Conservation (phyloP, 2,113 vertebrate species). For the Diadophis punctatus region DNA sequence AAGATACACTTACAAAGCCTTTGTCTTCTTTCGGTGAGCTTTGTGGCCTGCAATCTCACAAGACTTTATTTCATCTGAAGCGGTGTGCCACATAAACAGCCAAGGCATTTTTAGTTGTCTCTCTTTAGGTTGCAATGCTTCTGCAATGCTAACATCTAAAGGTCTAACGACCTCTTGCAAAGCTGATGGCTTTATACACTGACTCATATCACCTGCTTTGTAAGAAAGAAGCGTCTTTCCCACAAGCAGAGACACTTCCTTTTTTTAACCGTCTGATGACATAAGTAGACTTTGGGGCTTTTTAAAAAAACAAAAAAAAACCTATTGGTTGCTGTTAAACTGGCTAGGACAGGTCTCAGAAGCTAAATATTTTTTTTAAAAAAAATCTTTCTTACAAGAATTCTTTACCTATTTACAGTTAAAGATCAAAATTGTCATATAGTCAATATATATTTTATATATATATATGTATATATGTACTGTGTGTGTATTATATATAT, state of each 20-base stretch:
- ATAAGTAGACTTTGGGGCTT: slow-evolving; percentile 23
- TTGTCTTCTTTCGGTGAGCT: slow-evolving; percentile 68
- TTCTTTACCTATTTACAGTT: neutral
- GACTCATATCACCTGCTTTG: slow-evolving; percentile 48
- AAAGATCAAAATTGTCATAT: neutral
- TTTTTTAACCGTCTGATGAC: slow-evolving; percentile 58
- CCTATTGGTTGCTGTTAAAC: slow-evolving; percentile 65
- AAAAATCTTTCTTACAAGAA: neutral
- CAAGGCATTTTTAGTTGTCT: slow-evolving; percentile 64
- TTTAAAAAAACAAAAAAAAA: slow-evolving; percentile 56
- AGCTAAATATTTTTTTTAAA: neutral
- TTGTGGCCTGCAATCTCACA: slow-evolving; percentile 67
- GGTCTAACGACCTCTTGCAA: neutral
- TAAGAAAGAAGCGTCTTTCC: slow-evolving; percentile 53
- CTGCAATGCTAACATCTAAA: slow-evolving; percentile 41
- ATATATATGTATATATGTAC: too few species aligned
- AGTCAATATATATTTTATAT: too few species aligned
- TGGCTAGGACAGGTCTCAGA: slow-evolving; percentile 53
- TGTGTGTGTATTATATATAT: too few species aligned
- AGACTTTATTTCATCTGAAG: slow-evolving; percentile 62
- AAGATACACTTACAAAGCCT: slow-evolving; percentile 68
- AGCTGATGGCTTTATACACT: slow-evolving; percentile 70
- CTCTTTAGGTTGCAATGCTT: slow-evolving; percentile 29
- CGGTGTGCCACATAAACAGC: slow-evolving; percentile 61
- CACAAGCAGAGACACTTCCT: slow-evolving; percentile 72